These are phyloP conservation scores for Yponomeuta evonymella DNA, from an alignment of 2,888 invertebrate species.

Conservation along the genomic window DNA sequence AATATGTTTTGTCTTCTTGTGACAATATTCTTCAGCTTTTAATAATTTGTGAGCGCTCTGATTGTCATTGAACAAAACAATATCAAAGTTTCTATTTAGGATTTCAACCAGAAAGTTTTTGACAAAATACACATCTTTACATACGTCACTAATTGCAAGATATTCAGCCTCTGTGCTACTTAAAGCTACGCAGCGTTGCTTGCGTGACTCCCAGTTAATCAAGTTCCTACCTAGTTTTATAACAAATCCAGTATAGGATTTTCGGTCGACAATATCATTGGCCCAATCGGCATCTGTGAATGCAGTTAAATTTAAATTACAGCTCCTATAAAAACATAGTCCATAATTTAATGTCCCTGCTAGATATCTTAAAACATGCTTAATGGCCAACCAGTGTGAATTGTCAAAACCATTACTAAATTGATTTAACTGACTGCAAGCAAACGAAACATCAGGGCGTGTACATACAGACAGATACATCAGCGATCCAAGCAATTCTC, in stretches of 20 bases:
- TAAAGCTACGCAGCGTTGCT: slow-evolving; percentile 23
- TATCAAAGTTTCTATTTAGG: background rate
- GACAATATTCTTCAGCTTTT: slow-evolving; percentile 19
- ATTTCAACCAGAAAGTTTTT: slow-evolving; percentile 16
- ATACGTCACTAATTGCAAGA: too few relatives aligned
- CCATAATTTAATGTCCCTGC: slow-evolving; percentile 19
- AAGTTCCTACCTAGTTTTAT: slow-evolving; percentile 22
- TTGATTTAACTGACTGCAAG: too few relatives aligned
- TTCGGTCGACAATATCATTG: slow-evolving; percentile 20
- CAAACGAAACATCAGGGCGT: too few relatives aligned
- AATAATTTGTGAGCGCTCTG: slow-evolving; percentile 21
- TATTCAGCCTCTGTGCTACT: too few relatives aligned
- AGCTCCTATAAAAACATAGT: slow-evolving; percentile 18
- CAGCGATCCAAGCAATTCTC: too few relatives aligned
- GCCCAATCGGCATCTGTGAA: slow-evolving; percentile 25
- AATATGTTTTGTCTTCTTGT: slow-evolving; percentile 22
- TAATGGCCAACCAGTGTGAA: slow-evolving; percentile 21
- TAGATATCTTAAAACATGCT: slow-evolving; percentile 23
- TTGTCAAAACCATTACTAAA: too few relatives aligned
- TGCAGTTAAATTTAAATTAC: slow-evolving; percentile 10
- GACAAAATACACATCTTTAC: slow-evolving; percentile 21
- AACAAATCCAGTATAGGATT: slow-evolving; percentile 26
- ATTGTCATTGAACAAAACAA: slow-evolving; percentile 20
- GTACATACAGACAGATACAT: too few relatives aligned
- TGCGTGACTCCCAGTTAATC: too few relatives aligned